Base-by-base conservation (phyloP, 2,797 vertebrate genomes). In the Scolopax rusticola region DNA sequence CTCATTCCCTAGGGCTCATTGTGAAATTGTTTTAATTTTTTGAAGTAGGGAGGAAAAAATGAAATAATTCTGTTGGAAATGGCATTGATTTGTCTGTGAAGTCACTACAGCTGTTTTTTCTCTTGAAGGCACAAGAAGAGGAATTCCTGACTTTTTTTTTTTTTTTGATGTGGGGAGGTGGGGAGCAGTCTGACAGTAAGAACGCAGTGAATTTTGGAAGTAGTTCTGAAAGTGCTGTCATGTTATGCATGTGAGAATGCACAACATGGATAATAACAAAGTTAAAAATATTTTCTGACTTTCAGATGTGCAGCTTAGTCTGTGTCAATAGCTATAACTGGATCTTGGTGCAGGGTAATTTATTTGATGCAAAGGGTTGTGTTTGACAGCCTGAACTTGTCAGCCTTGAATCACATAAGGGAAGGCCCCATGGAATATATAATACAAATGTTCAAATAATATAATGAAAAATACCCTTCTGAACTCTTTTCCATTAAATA, bases 401-500 rank as follows among this genome's bases (percentile, higher is more conserved):
- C 90, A 96, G 85, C 85, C 92, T 89, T 80, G 77, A 97, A 84
- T 91, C 96, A 78, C 33, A 36, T 69, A 57, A 96, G 89, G 81
- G 78, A 92, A 95, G 69, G 71, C 78, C 76, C 54, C 25, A 65
- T 13, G 36, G 91, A 95, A 96, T 83, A 64, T 82, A 73, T 90
- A 95, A 96, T 86, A 53, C 32, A 97, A 91, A 90, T 90, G 74
- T 93, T 97, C 84, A 87, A 24, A 36, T 93, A 96, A 85, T 81
- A 71, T 94, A 96, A 97, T 95, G 69, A 93, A 95, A 97, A 96
- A 94, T 94, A 97, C 89, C 80, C 93, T 97, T 96, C 93, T 97
- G 84, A 83, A 96, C 96, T 94, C 69, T 95, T 96, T 97, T 97
- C 95, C 84, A 97, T 98, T 97, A 97, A 96, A 95, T 96, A 96